Base-by-base conservation (phyloP, 1,140 invertebrate genomes). In the Marisa cornuarietis region DNA sequence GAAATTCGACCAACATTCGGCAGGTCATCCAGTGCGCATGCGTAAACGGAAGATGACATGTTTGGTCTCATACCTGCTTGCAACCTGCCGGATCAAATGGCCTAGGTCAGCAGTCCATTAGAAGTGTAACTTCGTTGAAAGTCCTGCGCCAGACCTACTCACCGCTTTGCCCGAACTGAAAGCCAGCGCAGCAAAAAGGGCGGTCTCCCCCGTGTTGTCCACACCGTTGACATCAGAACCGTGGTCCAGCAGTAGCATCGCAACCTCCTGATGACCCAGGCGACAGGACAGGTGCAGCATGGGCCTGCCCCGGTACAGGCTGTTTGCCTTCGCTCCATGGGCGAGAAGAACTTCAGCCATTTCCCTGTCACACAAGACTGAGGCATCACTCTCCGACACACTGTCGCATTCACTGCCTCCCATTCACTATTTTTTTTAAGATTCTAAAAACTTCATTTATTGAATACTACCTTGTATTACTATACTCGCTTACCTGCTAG, bases 121-220 rank as follows among this genome's bases (percentile, higher is more conserved):
- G 8, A 54, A 54, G 14, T 54, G 8, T 54, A 14, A 54, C 52
- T 54, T 54, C 8, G 8, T 9, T 54, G 52, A 9, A 54, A 54
- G 52, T 42, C 31, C 54, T 11, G 8, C 54, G 11, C 11, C 54
- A 58, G 54, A 58, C 54, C 16, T 58, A 14, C 54, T 58, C 54
- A 58, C 14, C 13, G 66, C 14, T 58, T 62, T 62, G 54, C 24
- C 73, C 20, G 24, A 49, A 52, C 26, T 51, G 9, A 24, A 51
- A 24, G 76, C 20, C 0, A 77, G 31, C 1, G 76, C 76, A 68
- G 65, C 76, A 65, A 77, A 77, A n/a, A 77, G 20, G 65, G 76
- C 61, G 61, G 49, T 77, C 54, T 77, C 76, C 54, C 76, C 76
- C 14, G 51, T 68, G 63, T 42, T 77, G 76, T 77, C 76, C 62